phyloP scores from a whole-genome alignment of 2,113 vertebrate genomes.

The zebrafish (Danio rerio) region GRCz12tu NC_133185.1:9762501-9763000 shows the following conservation, averaged over 20 bases:
- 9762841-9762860: no score
- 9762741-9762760: neutral
- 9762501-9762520: constrained; percentile 11
- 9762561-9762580: constrained; percentile 7
- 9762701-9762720: neutral
- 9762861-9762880: no score
- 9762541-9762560: constrained; percentile 3
- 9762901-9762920: no score
- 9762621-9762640: neutral
- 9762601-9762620: neutral
- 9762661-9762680: neutral
- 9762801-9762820: no score
- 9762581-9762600: neutral
- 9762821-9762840: no score
- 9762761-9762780: neutral
- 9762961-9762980: no score
- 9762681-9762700: neutral
- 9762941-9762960: no score
- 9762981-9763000: no score
- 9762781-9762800: no score
- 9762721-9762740: neutral
- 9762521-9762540: constrained; percentile 11
- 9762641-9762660: neutral
- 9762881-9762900: no score
- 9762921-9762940: no score